These are phyloP conservation scores for Phenacoccus solenopsis DNA, from an alignment of 1,140 invertebrate species.

Conservation along the genomic window DNA sequence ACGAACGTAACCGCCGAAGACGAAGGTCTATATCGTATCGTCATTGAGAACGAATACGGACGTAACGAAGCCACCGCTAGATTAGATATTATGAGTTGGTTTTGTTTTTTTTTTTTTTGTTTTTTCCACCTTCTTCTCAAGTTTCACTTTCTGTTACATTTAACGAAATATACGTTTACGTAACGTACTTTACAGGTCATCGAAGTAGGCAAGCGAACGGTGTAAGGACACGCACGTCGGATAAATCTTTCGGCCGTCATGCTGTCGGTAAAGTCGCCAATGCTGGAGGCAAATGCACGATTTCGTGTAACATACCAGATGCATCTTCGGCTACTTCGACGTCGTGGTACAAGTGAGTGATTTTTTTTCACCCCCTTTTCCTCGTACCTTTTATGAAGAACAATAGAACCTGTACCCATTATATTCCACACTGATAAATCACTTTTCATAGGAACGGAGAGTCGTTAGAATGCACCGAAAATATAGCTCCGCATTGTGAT, in stretches of 20 bases:
- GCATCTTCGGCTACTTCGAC: background rate
- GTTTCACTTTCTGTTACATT: background rate
- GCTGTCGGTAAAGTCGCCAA: slow-evolving; percentile 5
- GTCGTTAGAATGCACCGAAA: slow-evolving; percentile 32
- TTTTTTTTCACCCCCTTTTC: no score
- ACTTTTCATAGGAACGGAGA: slow-evolving; percentile 38
- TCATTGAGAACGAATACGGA: slow-evolving; percentile 68
- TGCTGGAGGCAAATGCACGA: background rate
- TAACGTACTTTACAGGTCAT: slow-evolving; percentile 28
- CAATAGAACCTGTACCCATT: no score
- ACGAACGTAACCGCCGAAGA: slow-evolving; percentile 60
- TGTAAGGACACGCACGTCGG: slow-evolving; percentile 35
- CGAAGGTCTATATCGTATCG: slow-evolving; percentile 65
- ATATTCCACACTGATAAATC: background rate
- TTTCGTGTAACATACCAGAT: slow-evolving; percentile 2
- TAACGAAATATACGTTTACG: no score
- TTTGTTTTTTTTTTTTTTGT: background rate
- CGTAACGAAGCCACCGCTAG: slow-evolving; percentile 63
- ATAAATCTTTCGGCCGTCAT: background rate
- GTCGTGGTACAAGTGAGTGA: background rate
- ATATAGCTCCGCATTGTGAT: slow-evolving; percentile 33
- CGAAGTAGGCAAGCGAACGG: slow-evolving; percentile 32
- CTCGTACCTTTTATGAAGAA: no score
- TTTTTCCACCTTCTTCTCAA: background rate
- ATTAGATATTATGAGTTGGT: slow-evolving; percentile 59